These are phyloP conservation scores for Tolypeutes matacus DNA, from an alignment of 2,797 vertebrate genomes.

Conservation along the genomic window DNA sequence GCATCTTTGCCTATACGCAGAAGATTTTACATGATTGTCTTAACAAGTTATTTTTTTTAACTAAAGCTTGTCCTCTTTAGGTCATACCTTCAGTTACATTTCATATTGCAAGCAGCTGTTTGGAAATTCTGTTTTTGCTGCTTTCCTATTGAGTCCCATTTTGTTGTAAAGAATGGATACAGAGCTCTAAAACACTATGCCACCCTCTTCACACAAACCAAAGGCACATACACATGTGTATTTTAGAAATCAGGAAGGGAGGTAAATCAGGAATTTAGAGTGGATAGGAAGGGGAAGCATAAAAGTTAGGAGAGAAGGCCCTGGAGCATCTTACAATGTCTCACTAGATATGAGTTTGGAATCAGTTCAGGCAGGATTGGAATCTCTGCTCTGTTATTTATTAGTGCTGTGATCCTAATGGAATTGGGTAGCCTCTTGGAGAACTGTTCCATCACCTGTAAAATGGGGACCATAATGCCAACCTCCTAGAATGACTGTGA, in stretches of 20 bases:
- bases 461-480: neutral
- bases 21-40: neutral
- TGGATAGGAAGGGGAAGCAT: neutral
- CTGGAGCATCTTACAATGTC: neutral
- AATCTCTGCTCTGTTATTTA: neutral
- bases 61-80: slow-evolving; percentile 6
- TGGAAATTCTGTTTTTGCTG: slow-evolving; percentile 32
- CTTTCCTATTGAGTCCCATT: neutral
- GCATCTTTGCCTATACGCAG: neutral
- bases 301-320: neutral
- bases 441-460: neutral
- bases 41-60: slow-evolving; percentile 19
- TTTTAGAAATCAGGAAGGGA: neutral
- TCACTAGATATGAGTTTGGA: neutral
- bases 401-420: neutral
- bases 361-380: neutral
- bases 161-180: neutral
- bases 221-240: neutral
- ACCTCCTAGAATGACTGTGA: neutral
- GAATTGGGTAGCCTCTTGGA: neutral
- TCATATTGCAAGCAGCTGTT: neutral
- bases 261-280: neutral
- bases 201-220: slow-evolving; percentile 12
- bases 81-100: slow-evolving; percentile 5
- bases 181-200: neutral